phyloP scores from a whole-genome alignment of 2,113 vertebrate genomes.

The Psittacus erithacus region DNA sequence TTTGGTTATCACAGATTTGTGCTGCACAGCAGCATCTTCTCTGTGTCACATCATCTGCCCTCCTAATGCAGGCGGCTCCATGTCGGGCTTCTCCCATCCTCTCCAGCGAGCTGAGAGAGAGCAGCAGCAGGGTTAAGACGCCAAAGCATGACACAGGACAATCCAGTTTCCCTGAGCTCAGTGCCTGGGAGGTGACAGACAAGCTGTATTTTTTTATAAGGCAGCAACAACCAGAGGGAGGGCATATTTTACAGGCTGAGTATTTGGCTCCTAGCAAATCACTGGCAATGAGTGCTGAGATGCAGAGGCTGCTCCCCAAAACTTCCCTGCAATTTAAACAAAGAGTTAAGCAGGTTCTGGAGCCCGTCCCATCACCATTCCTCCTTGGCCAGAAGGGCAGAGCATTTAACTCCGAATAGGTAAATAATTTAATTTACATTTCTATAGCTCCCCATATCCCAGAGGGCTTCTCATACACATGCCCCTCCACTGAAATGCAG shows the following conservation, averaged over 20 bases:
- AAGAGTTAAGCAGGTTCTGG: neutral
- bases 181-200: neutral
- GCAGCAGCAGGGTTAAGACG: neutral
- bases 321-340: neutral
- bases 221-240: neutral
- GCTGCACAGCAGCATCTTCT: neutral
- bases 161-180: neutral
- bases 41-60: neutral
- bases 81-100: neutral
- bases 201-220: neutral
- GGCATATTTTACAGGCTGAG: neutral
- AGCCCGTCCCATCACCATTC: neutral
- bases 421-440: conserved; percentile 61
- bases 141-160: neutral
- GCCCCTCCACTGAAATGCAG: conserved; percentile 21
- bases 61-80: neutral
- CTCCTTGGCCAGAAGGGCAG: conserved; percentile 62
- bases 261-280: neutral
- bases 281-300: neutral
- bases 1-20: accelerated
- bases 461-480: conserved; percentile 8
- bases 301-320: neutral
- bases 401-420: neutral
- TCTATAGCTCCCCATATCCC: conserved; percentile 34
- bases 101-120: neutral